Percentiles rank a stretch among this genome's conserved stretches.
These are phyloP conservation scores for Callimorpha dominula DNA, from an alignment of 2,888 invertebrate species.

Conservation along the genomic window DNA sequence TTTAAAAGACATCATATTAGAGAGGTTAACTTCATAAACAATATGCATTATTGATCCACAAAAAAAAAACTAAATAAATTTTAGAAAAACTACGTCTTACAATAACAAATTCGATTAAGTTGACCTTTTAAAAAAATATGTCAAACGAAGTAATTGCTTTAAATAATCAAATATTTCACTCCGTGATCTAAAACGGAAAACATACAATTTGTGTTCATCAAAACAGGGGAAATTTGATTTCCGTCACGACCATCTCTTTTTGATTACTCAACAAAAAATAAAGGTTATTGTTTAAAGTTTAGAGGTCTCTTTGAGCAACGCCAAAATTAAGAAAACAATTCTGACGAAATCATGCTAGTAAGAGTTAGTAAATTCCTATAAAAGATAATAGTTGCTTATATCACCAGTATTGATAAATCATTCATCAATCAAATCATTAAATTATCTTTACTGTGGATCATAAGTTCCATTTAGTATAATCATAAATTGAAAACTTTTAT, in stretches of 20 bases:
- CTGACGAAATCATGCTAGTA: neutral
- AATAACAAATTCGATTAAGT: neutral
- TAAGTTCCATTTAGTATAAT: neutral
- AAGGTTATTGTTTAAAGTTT: neutral
- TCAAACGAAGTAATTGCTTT: neutral
- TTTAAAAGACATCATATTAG: no score
- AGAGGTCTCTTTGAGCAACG: neutral
- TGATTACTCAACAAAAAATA: conserved; percentile 4
- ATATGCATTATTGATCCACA: no score
- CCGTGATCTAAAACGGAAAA: neutral
- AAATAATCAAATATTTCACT: neutral
- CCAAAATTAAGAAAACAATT: neutral
- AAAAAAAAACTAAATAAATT: no score
- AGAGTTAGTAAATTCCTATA: neutral
- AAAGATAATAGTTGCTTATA: neutral
- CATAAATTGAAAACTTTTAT: neutral
- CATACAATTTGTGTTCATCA: conserved; percentile 10
- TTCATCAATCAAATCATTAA: no score
- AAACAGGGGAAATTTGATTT: conserved; percentile 20
- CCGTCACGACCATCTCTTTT: conserved; percentile 15
- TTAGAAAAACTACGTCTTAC: neutral
- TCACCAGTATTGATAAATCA: neutral
- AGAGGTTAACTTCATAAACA: no score
- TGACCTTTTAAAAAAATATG: neutral
- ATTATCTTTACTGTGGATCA: neutral